phyloP scores from a whole-genome alignment of 2,888 invertebrate species.

The Zygaena filipendulae region DNA sequence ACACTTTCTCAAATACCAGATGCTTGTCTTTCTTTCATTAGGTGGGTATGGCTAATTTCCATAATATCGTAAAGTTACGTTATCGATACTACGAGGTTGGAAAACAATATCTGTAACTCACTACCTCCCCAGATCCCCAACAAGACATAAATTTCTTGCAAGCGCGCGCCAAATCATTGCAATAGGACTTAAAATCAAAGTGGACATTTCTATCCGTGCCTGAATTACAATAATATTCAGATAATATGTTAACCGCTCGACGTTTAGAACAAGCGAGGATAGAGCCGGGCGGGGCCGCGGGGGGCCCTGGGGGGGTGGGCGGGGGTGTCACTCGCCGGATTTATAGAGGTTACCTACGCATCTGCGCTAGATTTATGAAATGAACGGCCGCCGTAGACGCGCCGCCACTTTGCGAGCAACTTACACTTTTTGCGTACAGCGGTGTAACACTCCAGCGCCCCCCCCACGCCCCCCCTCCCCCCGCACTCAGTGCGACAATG shows the following conservation, averaged over 20 bases:
- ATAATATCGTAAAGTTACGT: too few relatives aligned
- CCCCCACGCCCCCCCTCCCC: slow-evolving; percentile 3
- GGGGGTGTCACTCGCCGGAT: slow-evolving; percentile 17
- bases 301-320: neutral
- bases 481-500: too few relatives aligned
- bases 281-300: neutral
- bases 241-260: too few relatives aligned
- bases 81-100: too few relatives aligned
- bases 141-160: neutral
- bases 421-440: slow-evolving; percentile 21
- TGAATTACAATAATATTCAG: too few relatives aligned
- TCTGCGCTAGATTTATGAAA: slow-evolving; percentile 25
- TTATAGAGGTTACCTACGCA: slow-evolving; percentile 26
- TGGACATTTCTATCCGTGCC: slow-evolving; percentile 1
- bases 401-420: too few relatives aligned
- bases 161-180: neutral
- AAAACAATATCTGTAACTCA: too few relatives aligned
- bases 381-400: slow-evolving; percentile 22
- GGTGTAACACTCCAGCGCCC: slow-evolving; percentile 12
- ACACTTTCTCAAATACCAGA: too few relatives aligned
- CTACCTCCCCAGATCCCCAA: too few relatives aligned
- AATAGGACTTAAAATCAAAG: neutral
- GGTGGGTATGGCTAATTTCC: too few relatives aligned
- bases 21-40: too few relatives aligned
- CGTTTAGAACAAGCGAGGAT: too few relatives aligned